Percentiles rank a stretch among this genome's conserved stretches.
phyloP scores from a whole-genome alignment of 1,140 invertebrate genomes.

The Plodia interpunctella region DNA sequence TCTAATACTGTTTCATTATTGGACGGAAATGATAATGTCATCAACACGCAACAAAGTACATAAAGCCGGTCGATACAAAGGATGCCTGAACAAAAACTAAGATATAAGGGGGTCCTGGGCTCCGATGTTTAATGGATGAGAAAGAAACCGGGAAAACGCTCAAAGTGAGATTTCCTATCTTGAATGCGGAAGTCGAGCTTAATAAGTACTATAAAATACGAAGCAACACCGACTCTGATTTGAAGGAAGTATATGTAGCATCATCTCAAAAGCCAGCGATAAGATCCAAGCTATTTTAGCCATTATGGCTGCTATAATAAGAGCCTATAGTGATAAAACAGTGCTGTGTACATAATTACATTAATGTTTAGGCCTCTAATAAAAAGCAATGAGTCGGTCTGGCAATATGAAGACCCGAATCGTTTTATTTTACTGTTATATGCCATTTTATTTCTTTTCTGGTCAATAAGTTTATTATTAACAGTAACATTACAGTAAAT shows the following conservation, averaged over 20 bases:
- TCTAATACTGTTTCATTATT: too few relatives aligned
- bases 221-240: slow-evolving; percentile 5
- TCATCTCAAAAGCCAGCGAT: not conserved
- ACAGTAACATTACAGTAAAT: slow-evolving; percentile 9
- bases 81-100: too few relatives aligned
- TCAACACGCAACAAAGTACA: too few relatives aligned
- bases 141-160: too few relatives aligned
- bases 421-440: slow-evolving; percentile 52
- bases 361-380: slow-evolving; percentile 32
- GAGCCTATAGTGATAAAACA: slow-evolving; percentile 11
- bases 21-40: too few relatives aligned
- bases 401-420: slow-evolving; percentile 34
- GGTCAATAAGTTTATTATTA: slow-evolving; percentile 25
- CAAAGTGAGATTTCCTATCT: too few relatives aligned
- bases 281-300: slow-evolving; percentile 2
- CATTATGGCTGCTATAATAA: not conserved
- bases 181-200: not conserved
- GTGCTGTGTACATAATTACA: slow-evolving; percentile 28
- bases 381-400: slow-evolving; percentile 41
- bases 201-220: slow-evolving; percentile 4
- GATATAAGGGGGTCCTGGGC: too few relatives aligned
- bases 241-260: not conserved
- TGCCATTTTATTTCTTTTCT: slow-evolving; percentile 31
- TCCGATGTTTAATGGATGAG: too few relatives aligned
- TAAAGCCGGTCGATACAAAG: too few relatives aligned